phyloP scores from a whole-genome alignment of 2,888 invertebrate genomes.

The Mesorhabditis spiculigera region DNA sequence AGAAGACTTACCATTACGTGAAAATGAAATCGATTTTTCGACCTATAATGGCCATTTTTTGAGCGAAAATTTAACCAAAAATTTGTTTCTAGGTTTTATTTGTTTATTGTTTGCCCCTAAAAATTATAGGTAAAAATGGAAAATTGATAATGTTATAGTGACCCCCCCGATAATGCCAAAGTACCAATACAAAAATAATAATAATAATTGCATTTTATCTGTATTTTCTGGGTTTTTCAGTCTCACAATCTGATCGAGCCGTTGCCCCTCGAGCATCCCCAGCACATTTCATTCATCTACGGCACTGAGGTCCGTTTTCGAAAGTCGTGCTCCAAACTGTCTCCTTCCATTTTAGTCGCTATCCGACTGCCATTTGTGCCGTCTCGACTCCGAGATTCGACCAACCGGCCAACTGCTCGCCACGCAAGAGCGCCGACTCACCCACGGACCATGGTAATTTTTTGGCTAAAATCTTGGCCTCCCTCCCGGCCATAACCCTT shows the following conservation, averaged over 20 bases:
- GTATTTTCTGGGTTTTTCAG: constrained; percentile 15
- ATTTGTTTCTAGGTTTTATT: too few relatives aligned
- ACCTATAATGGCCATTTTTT: too few relatives aligned
- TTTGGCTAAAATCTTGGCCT: not conserved
- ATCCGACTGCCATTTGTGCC: constrained; percentile 9
- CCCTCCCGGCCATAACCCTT: too few relatives aligned
- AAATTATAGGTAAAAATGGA: too few relatives aligned
- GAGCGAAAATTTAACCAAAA: too few relatives aligned
- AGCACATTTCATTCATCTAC: constrained; percentile 12
- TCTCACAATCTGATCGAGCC: constrained; percentile 27
- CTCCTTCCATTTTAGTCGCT: constrained; percentile 18
- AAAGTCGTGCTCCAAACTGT: constrained; percentile 14
- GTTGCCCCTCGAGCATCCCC: constrained; percentile 8
- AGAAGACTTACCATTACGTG: too few relatives aligned
- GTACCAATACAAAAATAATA: too few relatives aligned
- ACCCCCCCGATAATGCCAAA: too few relatives aligned
- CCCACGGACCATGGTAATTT: constrained; percentile 5
- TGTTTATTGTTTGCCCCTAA: too few relatives aligned
- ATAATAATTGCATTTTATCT: too few relatives aligned
- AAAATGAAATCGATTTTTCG: too few relatives aligned
- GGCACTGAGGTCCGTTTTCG: not conserved
- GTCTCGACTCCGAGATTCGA: constrained; percentile 2
- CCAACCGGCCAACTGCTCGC: not conserved
- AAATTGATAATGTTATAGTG: too few relatives aligned
- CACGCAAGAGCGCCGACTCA: not conserved